Evolutionary conservation across 2,888 invertebrate genomes (phyloP).

Genomic region (Drosophila niveifrons): DNA sequence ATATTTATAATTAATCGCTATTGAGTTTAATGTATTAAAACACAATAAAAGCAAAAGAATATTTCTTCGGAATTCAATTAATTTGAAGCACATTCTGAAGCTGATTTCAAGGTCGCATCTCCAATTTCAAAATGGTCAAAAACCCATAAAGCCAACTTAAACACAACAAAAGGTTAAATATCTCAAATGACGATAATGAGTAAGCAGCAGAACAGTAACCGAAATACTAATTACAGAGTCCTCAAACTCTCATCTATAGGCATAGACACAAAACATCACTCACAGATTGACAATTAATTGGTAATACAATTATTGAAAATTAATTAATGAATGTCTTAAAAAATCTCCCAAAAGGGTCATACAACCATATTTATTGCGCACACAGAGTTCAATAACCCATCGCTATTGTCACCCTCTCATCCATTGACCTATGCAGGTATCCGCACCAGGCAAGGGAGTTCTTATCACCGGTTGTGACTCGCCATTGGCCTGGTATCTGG

Average conservation of each 20-base stretch:
- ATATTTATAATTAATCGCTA: too few relatives aligned
- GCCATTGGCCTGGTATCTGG: slow-evolving; percentile 87
- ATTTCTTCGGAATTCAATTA: too few relatives aligned
- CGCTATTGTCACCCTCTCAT: background rate
- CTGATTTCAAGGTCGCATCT: background rate
- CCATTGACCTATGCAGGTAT: slow-evolving; percentile 87
- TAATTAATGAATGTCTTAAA: slow-evolving; percentile 27
- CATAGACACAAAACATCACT: background rate
- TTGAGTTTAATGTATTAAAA: too few relatives aligned
- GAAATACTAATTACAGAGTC: slow-evolving; percentile 6
- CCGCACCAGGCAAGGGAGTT: slow-evolving; percentile 93
- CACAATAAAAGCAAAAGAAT: too few relatives aligned
- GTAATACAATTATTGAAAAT: slow-evolving; percentile 33
- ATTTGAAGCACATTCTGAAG: background rate
- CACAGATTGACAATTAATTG: slow-evolving; percentile 36
- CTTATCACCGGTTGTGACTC: slow-evolving; percentile 93
- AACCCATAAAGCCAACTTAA: background rate
- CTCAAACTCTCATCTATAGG: slow-evolving; percentile 1
- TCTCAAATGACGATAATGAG: slow-evolving; percentile 14
- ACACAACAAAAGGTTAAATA: slow-evolving; percentile 52
- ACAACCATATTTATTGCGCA: background rate
- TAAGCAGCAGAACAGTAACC: slow-evolving; percentile 1
- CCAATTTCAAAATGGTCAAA: background rate
- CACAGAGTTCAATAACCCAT: slow-evolving; percentile 48
- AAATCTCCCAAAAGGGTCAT: background rate